phyloP scores from a whole-genome alignment of 2,888 invertebrate species.

The Cryptops parisi region DNA sequence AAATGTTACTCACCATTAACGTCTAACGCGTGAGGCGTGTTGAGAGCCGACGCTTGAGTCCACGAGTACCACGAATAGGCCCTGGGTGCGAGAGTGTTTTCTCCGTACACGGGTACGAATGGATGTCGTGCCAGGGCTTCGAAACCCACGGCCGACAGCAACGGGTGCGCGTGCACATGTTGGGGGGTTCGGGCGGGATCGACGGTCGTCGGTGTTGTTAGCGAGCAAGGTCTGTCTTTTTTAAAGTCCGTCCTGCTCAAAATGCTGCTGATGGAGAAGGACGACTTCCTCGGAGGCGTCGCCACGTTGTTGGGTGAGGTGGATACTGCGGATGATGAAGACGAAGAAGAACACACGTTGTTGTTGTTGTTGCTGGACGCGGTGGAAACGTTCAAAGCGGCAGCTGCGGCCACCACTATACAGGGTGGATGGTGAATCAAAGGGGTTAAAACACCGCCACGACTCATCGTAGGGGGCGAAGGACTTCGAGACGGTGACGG shows the following conservation, averaged over 20 bases:
- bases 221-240: not conserved
- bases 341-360: not conserved
- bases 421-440: not conserved
- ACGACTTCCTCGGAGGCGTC: not conserved
- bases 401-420: not conserved
- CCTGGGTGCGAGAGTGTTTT: not conserved
- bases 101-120: not conserved
- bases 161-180: not conserved
- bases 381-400: not conserved
- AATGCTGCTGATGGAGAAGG: constrained; percentile 8
- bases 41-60: not conserved
- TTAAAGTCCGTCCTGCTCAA: constrained; percentile 4
- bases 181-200: no score
- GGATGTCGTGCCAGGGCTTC: constrained; percentile 5
- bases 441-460: not conserved
- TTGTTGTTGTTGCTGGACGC: not conserved
- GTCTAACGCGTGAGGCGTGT: not conserved
- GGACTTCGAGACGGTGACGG: not conserved
- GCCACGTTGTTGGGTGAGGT: not conserved
- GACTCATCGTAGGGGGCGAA: not conserved
- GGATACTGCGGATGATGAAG: not conserved
- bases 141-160: not conserved
- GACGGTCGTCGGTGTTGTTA: not conserved
- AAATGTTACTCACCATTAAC: not conserved
- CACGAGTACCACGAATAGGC: constrained; percentile 1